Percentiles rank a stretch among this genome's conserved stretches.
phyloP scores from a whole-genome alignment of 1,140 invertebrate genomes.

The Acromyrmex charruanus region DNA sequence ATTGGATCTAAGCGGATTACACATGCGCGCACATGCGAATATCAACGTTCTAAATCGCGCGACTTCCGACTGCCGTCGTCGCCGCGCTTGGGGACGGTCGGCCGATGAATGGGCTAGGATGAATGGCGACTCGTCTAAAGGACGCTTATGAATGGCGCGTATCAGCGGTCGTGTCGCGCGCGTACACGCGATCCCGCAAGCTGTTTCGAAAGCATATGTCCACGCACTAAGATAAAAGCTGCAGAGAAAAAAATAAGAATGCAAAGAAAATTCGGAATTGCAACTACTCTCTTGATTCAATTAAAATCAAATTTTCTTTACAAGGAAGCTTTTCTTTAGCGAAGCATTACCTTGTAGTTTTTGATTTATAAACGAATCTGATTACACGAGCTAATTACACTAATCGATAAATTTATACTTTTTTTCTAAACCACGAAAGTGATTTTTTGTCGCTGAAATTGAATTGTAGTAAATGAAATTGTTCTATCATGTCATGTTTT shows the following conservation, averaged over 20 bases:
- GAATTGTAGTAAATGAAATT: no score
- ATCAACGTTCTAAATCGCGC: constrained; percentile 56
- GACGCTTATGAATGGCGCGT: constrained; percentile 53
- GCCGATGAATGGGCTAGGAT: constrained; percentile 57
- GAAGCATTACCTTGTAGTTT: background rate
- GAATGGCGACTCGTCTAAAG: constrained; percentile 57
- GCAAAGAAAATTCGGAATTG: background rate
- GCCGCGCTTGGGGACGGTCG: constrained; percentile 22
- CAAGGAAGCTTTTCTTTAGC: background rate
- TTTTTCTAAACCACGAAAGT: no score
- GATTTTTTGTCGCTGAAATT: no score
- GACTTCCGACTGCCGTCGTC: constrained; percentile 57
- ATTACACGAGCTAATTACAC: background rate
- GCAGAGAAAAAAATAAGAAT: background rate
- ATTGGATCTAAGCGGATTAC: constrained; percentile 51
- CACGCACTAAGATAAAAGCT: background rate
- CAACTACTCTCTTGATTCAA: background rate
- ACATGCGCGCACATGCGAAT: constrained; percentile 58
- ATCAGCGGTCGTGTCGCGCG: background rate
- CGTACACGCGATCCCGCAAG: constrained; percentile 18
- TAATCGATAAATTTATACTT: background rate
- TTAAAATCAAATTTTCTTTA: constrained; percentile 3
- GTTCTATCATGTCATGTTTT: no score
- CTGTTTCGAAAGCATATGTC: background rate
- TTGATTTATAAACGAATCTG: background rate